Evolutionary conservation across 2,797 vertebrate genomes (phyloP).

Genomic region (Morelia viridis): DNA sequence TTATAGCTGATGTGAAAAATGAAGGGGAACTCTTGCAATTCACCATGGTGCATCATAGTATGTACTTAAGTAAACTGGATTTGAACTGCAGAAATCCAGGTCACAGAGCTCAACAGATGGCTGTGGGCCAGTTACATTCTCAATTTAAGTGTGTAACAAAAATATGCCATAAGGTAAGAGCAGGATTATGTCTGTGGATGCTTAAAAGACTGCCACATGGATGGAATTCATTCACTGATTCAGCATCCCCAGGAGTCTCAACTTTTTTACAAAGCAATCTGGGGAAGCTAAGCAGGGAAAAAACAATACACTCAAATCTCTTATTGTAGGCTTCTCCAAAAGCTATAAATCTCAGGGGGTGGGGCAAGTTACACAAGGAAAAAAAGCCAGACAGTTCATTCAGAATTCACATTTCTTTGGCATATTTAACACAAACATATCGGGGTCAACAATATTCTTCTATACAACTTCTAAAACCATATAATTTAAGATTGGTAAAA

Average conservation of each 20-base stretch:
- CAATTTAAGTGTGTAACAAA: not conserved
- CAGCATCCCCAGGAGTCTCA: not conserved
- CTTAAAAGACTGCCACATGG: not conserved
- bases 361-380: not conserved
- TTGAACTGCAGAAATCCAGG: not conserved
- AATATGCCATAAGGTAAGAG: not conserved
- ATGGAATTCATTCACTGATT: not conserved
- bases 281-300: not conserved
- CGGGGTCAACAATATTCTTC: not conserved
- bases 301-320: not conserved
- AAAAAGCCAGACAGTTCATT: not conserved
- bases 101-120: not conserved
- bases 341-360: not conserved
- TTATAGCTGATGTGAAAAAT: not conserved
- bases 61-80: not conserved
- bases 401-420: not conserved
- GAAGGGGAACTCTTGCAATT: not conserved
- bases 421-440: not conserved
- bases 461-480: not conserved
- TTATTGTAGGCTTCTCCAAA: not conserved
- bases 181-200: not conserved
- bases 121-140: not conserved
- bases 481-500: accelerated
- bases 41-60: not conserved
- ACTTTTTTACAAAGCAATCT: not conserved